phyloP scores from a whole-genome alignment of 2,113 vertebrate species.

The Megaptera novaeangliae region DNA sequence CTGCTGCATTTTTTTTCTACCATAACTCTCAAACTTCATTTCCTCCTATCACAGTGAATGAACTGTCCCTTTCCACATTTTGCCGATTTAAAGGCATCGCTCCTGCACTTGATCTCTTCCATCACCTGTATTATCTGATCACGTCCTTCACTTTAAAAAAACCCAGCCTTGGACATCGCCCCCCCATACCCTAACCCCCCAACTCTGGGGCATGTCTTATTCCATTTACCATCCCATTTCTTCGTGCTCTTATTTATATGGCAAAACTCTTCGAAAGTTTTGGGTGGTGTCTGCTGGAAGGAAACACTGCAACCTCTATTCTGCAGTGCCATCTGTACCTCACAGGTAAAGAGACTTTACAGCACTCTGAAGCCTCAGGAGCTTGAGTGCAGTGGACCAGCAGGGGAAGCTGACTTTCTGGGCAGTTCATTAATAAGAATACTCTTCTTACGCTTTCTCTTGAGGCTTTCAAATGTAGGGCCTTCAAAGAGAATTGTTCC shows the following conservation, averaged over 20 bases:
- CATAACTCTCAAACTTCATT: not conserved
- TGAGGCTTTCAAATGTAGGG: not conserved
- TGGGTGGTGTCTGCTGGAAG: not conserved
- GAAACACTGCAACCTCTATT: not conserved
- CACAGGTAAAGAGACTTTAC: not conserved
- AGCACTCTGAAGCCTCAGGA: not conserved
- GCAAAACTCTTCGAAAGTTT: not conserved
- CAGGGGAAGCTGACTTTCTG: not conserved
- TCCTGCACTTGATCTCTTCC: not conserved
- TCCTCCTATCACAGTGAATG: not conserved
- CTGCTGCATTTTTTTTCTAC: not conserved
- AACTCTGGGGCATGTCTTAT: not conserved
- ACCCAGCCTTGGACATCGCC: not conserved
- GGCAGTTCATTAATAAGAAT: not conserved
- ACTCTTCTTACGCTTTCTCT: not conserved
- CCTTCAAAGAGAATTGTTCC: slow-evolving; percentile 2
- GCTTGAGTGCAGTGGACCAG: not conserved
- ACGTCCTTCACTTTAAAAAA: not conserved
- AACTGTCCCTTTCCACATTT: not conserved
- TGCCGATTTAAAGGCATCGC: not conserved
- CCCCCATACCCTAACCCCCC: not conserved
- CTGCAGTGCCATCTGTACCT: not conserved
- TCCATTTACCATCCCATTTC: not conserved
- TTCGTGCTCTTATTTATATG: not conserved
- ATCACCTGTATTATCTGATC: not conserved